These are phyloP conservation scores for Zaprionus inermis DNA, from an alignment of 1,140 invertebrate species.

Conservation along the genomic window DNA sequence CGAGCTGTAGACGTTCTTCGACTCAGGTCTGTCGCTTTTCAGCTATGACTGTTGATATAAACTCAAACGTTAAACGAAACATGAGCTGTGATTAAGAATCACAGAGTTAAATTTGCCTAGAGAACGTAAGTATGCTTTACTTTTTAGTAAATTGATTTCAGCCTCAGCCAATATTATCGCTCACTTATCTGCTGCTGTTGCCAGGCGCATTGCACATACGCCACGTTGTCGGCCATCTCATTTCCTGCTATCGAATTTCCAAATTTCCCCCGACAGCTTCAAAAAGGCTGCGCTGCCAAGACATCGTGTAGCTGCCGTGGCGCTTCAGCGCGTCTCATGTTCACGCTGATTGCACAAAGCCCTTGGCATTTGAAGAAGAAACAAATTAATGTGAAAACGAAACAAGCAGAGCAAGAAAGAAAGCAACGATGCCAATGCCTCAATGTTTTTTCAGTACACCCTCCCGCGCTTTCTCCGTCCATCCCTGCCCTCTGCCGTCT, in stretches of 20 bases:
- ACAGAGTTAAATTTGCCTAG: not conserved
- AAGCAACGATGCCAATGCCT: conserved; percentile 45
- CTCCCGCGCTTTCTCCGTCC: not conserved
- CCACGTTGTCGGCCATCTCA: conserved; percentile 60
- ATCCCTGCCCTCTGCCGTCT: too few relatives aligned
- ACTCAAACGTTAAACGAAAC: not conserved
- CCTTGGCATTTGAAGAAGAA: conserved; percentile 64
- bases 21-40: conserved; percentile 1
- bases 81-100: not conserved
- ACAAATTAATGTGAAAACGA: conserved; percentile 69
- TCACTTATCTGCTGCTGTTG: conserved; percentile 31
- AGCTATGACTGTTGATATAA: not conserved
- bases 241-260: conserved; percentile 70
- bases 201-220: conserved; percentile 57
- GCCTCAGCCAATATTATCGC: not conserved
- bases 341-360: conserved; percentile 74
- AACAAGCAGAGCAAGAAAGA: conserved; percentile 2
- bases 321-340: conserved; percentile 45
- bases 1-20: not conserved
- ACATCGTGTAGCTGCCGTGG: not conserved
- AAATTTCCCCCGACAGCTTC: conserved; percentile 52
- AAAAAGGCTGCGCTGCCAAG: conserved; percentile 45
- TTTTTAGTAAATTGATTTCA: conserved; percentile 3
- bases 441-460: conserved; percentile 35
- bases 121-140: not conserved